Evolutionary conservation across 53 echinoderm and acorn worm species (phyloP).

Genomic region (Echinometra lucunter): DNA sequence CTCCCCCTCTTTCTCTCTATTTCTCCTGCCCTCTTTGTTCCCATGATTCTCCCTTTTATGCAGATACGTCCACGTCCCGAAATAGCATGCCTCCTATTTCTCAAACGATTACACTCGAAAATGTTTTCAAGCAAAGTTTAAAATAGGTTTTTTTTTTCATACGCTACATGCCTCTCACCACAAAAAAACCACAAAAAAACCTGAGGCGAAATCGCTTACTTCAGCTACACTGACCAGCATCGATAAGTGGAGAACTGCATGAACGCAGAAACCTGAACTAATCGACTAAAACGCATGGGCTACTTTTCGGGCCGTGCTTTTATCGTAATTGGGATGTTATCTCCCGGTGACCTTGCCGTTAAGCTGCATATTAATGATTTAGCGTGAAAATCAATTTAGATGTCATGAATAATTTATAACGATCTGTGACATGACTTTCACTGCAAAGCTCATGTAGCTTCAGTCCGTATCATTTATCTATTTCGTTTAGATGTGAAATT

Average conservation of each 20-base stretch:
- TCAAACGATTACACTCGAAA: constrained; percentile 53
- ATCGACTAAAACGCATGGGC: constrained; percentile 49
- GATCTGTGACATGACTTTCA: neutral
- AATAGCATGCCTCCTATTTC: constrained; percentile 27
- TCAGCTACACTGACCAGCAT: constrained; percentile 16
- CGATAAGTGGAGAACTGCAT: neutral
- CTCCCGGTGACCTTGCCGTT: constrained; percentile 13
- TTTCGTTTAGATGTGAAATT: no score
- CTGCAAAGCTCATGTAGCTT: neutral
- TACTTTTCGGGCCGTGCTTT: constrained; percentile 17
- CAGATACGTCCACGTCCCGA: neutral
- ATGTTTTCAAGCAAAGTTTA: constrained; percentile 39
- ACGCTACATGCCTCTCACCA: neutral
- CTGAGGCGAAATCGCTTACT: constrained; percentile 2
- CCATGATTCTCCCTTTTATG: neutral
- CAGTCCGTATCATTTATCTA: no score
- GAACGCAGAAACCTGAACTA: constrained; percentile 23
- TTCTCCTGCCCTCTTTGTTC: neutral
- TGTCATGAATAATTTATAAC: constrained; percentile 9
- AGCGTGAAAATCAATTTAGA: constrained; percentile 46
- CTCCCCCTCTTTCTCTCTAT: neutral
- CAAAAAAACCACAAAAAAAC: neutral
- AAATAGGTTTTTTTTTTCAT: neutral
- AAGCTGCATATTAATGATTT: constrained; percentile 26
- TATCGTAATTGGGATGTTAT: neutral